phyloP scores from a whole-genome alignment of 2,113 vertebrate species.

The Pterocles burchelli region DNA sequence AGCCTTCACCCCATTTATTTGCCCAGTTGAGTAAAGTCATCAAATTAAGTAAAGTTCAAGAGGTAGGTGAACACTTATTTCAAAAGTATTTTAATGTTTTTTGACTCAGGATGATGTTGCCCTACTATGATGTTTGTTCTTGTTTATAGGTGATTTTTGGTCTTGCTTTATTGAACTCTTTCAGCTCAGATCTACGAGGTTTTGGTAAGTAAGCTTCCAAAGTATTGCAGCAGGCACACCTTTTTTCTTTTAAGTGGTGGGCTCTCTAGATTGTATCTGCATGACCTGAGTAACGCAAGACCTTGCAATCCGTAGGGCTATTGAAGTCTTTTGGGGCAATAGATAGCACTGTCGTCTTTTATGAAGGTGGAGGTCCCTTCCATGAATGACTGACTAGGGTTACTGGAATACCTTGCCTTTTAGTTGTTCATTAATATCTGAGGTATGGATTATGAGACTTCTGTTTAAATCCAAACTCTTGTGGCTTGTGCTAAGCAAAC shows the following conservation, averaged over 20 bases:
- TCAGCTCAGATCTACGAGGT: constrained; percentile 91
- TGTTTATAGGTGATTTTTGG: constrained; percentile 94
- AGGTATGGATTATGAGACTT: background rate
- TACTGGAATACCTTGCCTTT: background rate
- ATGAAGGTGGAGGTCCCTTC: background rate
- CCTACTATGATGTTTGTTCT: background rate
- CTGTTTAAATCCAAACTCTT: background rate
- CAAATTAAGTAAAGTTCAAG: constrained; percentile 99
- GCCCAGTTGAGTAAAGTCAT: constrained; percentile 99
- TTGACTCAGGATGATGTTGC: background rate
- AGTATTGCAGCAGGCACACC: background rate
- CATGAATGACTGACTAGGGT: background rate
- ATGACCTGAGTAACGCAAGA: background rate
- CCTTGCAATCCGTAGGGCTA: background rate
- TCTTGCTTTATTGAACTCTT: constrained; percentile 95
- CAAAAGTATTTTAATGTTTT: background rate
- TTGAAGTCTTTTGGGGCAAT: background rate
- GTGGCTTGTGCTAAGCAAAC: background rate
- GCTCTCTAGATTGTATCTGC: background rate
- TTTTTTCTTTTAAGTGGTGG: background rate
- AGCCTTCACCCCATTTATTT: constrained; percentile 96
- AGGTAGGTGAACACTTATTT: constrained; percentile 82
- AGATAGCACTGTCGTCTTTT: background rate
- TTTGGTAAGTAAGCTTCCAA: constrained; percentile 85
- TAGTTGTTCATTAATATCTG: background rate